Conservation (phyloP, 2,113 vertebrate species). For the Colius striatus region DNA sequence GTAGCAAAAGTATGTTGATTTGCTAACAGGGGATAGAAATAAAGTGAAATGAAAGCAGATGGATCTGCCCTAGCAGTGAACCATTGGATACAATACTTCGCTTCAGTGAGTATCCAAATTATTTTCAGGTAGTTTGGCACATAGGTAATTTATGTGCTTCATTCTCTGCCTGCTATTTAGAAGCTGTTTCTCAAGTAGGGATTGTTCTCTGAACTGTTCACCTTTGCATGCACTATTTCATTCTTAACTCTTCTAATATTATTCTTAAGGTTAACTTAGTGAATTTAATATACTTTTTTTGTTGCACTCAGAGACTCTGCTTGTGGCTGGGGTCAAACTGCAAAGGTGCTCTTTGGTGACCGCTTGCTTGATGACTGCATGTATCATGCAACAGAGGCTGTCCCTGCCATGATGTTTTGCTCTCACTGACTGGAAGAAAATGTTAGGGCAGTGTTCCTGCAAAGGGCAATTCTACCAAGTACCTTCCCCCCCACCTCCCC, state of each 20-base stretch:
- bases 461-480: not conserved
- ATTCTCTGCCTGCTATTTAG: constrained; percentile 33
- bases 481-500: not conserved
- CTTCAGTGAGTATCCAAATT: constrained; percentile 61
- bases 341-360: constrained; percentile 1
- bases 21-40: constrained; percentile 6
- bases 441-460: not conserved
- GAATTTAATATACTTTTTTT: constrained; percentile 29
- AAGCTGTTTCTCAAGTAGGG: constrained; percentile 53
- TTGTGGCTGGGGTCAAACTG: not conserved
- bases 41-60: constrained; percentile 61
- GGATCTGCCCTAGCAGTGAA: constrained; percentile 51
- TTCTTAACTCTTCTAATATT: constrained; percentile 44
- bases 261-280: constrained; percentile 52
- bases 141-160: constrained; percentile 64
- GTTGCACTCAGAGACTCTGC: not conserved
- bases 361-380: not conserved
- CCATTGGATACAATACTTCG: constrained; percentile 43
- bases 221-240: constrained; percentile 40
- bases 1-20: constrained; percentile 49
- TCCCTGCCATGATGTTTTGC: not conserved
- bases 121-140: constrained; percentile 62
- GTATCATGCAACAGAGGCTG: not conserved
- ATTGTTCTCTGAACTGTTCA: constrained; percentile 57
- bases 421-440: not conserved